A percentile compares a stretch with the other conserved stretches of the same genome.
Conservation (phyloP, 2,888 invertebrate genomes). For the Dusona sp. region DNA sequence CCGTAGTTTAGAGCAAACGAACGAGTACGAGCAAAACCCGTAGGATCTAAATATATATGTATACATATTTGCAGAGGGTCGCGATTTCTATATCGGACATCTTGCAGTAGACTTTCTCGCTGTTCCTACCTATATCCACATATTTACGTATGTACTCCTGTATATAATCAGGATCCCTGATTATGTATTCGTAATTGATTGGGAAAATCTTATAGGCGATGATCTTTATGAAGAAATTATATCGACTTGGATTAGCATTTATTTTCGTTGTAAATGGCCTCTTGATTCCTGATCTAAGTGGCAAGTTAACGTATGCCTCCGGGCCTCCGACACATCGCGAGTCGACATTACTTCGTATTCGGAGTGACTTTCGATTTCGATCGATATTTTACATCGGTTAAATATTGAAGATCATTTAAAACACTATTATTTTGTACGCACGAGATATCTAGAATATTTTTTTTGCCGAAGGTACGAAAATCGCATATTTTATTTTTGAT, state of each 20-base stretch:
- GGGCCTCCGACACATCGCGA: conserved; percentile 1
- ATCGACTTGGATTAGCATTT: conserved; percentile 22
- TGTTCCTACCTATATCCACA: neutral
- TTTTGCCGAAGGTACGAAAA: neutral
- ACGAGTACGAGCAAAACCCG: conserved; percentile 60
- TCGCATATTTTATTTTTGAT: neutral
- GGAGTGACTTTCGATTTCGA: conserved; percentile 28
- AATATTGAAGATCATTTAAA: neutral
- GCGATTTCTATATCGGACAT: conserved; percentile 66
- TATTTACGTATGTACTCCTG: conserved; percentile 15
- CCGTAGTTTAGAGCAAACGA: conserved; percentile 74
- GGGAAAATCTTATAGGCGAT: neutral
- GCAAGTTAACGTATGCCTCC: conserved; percentile 4
- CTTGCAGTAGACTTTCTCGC: conserved; percentile 66
- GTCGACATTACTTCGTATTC: neutral
- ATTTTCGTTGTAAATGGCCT: conserved; percentile 8
- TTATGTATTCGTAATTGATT: conserved; percentile 7
- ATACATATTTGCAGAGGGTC: conserved; percentile 57
- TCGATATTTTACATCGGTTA: neutral
- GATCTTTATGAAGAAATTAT: conserved; percentile 24
- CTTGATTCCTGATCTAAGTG: conserved; percentile 4
- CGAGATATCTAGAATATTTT: neutral
- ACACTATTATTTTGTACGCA: neutral
- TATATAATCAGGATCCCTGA: neutral
- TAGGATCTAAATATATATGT: conserved; percentile 24